Percentiles rank a stretch among this genome's conserved stretches.
Conservation (phyloP, 2,888 invertebrate species). For the Labia minor region DNA sequence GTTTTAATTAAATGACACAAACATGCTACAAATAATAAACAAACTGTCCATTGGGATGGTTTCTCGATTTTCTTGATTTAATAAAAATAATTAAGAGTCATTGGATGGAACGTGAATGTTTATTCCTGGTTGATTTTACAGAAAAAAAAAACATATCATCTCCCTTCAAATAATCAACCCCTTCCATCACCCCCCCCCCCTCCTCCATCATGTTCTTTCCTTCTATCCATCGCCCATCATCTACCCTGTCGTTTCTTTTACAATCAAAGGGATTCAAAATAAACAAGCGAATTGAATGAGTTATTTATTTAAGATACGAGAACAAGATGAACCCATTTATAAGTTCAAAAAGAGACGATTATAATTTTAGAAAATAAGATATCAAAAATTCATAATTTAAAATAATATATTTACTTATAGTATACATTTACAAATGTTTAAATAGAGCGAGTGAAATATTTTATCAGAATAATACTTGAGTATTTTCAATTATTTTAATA, state of each 20-base stretch:
- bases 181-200: no score
- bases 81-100: not conserved
- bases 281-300: not conserved
- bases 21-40: slow-evolving; percentile 7
- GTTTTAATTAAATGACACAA: slow-evolving; percentile 13
- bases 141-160: slow-evolving; percentile 2
- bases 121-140: not conserved
- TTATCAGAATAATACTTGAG: no score
- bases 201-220: no score
- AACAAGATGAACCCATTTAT: no score
- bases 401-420: no score
- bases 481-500: no score
- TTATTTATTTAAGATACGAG: not conserved
- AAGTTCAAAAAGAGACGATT: no score
- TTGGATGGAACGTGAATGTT: not conserved
- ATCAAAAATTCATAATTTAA: no score
- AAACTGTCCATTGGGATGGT: not conserved
- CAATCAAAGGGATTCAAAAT: not conserved
- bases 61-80: not conserved
- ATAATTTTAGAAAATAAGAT: no score
- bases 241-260: not conserved
- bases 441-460: no score
- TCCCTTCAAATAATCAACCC: not conserved
- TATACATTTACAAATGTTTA: no score
- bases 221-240: no score